phyloP scores from a whole-genome alignment of 1,140 invertebrate species.

The Plectus sambesii region DNA sequence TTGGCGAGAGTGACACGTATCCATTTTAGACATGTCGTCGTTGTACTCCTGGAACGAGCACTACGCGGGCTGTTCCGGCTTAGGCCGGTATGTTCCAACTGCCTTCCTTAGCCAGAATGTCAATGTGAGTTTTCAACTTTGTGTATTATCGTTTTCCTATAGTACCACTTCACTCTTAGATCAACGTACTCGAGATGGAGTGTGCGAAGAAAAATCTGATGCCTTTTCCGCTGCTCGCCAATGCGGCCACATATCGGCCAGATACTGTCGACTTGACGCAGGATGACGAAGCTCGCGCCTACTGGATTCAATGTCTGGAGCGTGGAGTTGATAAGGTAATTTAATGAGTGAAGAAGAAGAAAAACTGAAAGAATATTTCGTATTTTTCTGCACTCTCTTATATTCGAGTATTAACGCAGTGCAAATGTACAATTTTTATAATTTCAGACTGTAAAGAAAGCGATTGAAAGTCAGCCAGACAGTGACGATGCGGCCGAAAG shows the following conservation, averaged over 20 bases:
- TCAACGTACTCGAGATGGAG: constrained; percentile 22
- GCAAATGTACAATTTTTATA: neutral
- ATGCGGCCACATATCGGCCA: constrained; percentile 61
- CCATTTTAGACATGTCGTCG: too few relatives aligned
- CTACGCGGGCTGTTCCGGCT: constrained; percentile 61
- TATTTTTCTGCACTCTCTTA: too few relatives aligned
- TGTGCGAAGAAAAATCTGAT: constrained; percentile 19
- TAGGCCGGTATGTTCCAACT: constrained; percentile 52
- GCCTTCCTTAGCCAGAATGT: too few relatives aligned
- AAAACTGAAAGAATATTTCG: too few relatives aligned
- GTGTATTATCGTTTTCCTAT: too few relatives aligned
- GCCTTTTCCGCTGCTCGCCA: constrained; percentile 55
- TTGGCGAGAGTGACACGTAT: too few relatives aligned
- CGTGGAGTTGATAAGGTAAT: constrained; percentile 55
- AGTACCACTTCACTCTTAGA: constrained; percentile 17
- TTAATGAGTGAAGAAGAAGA: too few relatives aligned
- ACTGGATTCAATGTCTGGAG: constrained; percentile 83
- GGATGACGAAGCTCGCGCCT: constrained; percentile 71
- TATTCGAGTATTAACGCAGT: neutral
- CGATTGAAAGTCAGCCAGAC: constrained; percentile 63
- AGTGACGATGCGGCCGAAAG: constrained; percentile 62
- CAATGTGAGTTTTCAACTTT: too few relatives aligned
- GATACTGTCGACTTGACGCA: constrained; percentile 75
- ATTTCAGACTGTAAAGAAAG: constrained; percentile 45
- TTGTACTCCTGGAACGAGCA: constrained; percentile 68